A percentile compares a stretch with the other conserved stretches of the same genome.
These are phyloP conservation scores for Actinia equina DNA, from an alignment of 64 coral and sea anemone species.

Conservation along the genomic window DNA sequence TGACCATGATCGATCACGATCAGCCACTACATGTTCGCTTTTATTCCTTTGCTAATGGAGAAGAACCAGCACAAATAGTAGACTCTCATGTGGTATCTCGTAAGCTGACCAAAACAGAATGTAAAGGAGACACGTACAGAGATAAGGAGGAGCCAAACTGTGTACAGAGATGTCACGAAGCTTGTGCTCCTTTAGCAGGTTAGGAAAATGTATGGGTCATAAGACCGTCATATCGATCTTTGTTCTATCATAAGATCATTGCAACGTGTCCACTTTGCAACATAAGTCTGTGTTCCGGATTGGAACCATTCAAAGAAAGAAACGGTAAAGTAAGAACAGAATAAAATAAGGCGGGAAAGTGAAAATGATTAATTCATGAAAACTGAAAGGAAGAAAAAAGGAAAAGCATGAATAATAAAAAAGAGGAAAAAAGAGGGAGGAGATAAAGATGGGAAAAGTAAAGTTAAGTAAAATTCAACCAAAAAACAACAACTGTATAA, in stretches of 20 bases:
- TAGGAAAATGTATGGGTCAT: not conserved
- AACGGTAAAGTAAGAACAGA: not conserved
- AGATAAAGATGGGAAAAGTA: too few species aligned
- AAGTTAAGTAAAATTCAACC: too few species aligned
- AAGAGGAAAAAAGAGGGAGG: too few species aligned
- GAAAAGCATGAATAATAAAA: not conserved
- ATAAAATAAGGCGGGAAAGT: not conserved
- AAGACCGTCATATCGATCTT: too few species aligned
- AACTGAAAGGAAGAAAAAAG: too few species aligned
- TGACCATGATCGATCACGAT: conserved; percentile 22
- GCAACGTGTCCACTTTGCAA: too few species aligned
- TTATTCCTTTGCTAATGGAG: conserved; percentile 37
- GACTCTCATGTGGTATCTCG: conserved; percentile 22
- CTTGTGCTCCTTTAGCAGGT: conserved; percentile 13
- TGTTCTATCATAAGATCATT: too few species aligned
- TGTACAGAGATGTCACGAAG: too few species aligned
- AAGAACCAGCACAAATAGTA: not conserved
- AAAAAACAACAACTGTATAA: too few species aligned
- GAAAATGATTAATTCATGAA: too few species aligned
- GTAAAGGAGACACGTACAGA: conserved; percentile 29
- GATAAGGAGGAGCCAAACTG: not conserved
- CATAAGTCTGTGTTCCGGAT: too few species aligned
- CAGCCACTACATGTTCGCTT: not conserved
- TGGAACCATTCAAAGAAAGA: too few species aligned
- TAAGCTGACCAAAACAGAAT: not conserved